Base-by-base conservation (phyloP, 2,888 invertebrate species). In the Sinopyrophorus schimmeli region DNA sequence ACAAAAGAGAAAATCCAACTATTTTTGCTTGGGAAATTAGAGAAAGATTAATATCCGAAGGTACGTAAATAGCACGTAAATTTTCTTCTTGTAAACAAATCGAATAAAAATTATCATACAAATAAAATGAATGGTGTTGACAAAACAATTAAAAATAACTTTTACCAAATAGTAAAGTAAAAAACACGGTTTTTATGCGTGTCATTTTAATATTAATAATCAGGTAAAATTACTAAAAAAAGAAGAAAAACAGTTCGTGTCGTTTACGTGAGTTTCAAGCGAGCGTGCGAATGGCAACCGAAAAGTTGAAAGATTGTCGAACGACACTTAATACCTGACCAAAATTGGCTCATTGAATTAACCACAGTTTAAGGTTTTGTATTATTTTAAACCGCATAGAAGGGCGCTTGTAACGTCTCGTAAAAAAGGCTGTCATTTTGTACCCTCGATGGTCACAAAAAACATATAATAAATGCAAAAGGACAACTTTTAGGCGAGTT, bases 1-100 rank as follows among this genome's bases (percentile, higher is more conserved):
- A 97, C 82, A 97, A 97, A 78, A 77, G 94, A 63, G 96, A 97
- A 74, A 97, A 97, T 75, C 96, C 97, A 2, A 97, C 97, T 51
- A 96, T 97, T 69, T 98, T 97, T 74, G 97, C 97, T 31, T 98
- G 97, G 97, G 97, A 98, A 81, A 97, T 97, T 61, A 81, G 97
- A 47, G 97, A 98, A 76, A 82, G 94, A 73, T 86, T 97, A 55
- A 92, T 97, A 68, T 90, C 92, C 56, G 96, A 97, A 87, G 94
- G 95, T 95, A 81, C 82, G 76, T 32, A 14, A 11, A 3, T 10
- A 9, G 27, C 20, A 20, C 20, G 20, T 20, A 20, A 20, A 30
- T 6, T 12, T 15, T 30, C 5, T 5, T 6, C 17, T 3, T 15
- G 16, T 10, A 10, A 18, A 10, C 18, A 23, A 35, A 16, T n/a